phyloP scores from a whole-genome alignment of 1,140 invertebrate genomes.

The Rhopalosiphum maidis region DNA sequence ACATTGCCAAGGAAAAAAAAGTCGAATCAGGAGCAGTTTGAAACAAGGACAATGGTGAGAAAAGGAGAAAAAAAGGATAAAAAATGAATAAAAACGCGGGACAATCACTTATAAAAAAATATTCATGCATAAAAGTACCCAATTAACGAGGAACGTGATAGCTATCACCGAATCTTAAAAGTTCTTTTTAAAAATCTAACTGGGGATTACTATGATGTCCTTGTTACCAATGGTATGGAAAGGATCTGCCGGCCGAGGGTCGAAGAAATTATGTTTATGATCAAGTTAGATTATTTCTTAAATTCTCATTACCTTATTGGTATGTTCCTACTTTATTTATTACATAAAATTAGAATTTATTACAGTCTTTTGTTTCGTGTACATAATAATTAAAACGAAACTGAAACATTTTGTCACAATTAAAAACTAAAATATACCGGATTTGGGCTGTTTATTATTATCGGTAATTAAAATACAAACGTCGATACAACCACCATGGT shows the following conservation, averaged over 20 bases:
- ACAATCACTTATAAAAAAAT: slow-evolving; percentile 41
- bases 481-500: neutral
- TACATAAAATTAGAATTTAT: slow-evolving; percentile 44
- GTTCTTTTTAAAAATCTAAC: slow-evolving; percentile 4
- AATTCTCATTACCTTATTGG: slow-evolving; percentile 48
- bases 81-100: slow-evolving; percentile 53
- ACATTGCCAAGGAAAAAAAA: slow-evolving; percentile 62
- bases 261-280: slow-evolving; percentile 46
- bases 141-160: neutral
- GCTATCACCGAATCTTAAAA: neutral
- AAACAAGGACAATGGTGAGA: slow-evolving; percentile 59
- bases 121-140: slow-evolving; percentile 18
- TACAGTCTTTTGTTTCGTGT: slow-evolving; percentile 51
- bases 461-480: slow-evolving; percentile 17
- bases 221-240: slow-evolving; percentile 30
- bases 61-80: slow-evolving; percentile 58
- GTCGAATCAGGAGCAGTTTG: slow-evolving; percentile 60
- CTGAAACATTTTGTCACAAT: slow-evolving; percentile 23
- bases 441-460: slow-evolving; percentile 41
- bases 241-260: slow-evolving; percentile 30
- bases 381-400: slow-evolving; percentile 48
- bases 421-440: slow-evolving; percentile 31
- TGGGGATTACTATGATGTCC: slow-evolving; percentile 17
- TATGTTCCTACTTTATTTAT: slow-evolving; percentile 54
- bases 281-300: slow-evolving; percentile 51